Evolutionary conservation across 2,888 invertebrate species (phyloP).

Genomic region (Formica aserva): DNA sequence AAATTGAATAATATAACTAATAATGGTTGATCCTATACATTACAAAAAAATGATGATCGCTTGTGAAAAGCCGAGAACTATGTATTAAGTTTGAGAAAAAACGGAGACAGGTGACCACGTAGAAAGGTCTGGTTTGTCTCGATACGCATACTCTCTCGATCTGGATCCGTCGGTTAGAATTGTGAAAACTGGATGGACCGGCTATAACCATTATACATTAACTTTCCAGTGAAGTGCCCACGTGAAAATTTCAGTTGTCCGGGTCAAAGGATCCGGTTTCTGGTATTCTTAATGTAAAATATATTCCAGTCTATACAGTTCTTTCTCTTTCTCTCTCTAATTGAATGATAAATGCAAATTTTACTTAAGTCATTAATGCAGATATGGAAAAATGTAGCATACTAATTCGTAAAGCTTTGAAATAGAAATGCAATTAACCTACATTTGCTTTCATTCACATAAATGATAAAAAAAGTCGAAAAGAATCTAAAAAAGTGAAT

Average conservation of each 20-base stretch:
- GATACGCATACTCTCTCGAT: slow-evolving; percentile 51
- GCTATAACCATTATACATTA: slow-evolving; percentile 50
- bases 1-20: neutral
- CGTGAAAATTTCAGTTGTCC: slow-evolving; percentile 66
- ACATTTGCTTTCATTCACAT: slow-evolving; percentile 36
- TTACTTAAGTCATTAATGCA: neutral
- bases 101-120: slow-evolving; percentile 1
- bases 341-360: neutral
- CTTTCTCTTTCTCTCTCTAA: neutral
- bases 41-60: neutral
- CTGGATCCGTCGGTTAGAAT: slow-evolving; percentile 65
- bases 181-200: slow-evolving; percentile 74
- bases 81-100: neutral
- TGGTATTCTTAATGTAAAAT: neutral
- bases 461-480: slow-evolving; percentile 37
- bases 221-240: slow-evolving; percentile 66
- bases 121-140: slow-evolving; percentile 51
- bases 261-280: slow-evolving; percentile 13
- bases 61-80: neutral
- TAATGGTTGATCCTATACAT: neutral
- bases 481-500: neutral
- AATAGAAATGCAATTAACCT: slow-evolving; percentile 11
- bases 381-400: neutral
- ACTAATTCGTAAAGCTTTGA: slow-evolving; percentile 13
- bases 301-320: neutral